Conservation (phyloP, 1,140 invertebrate genomes). For the Sarcophaga bullata region DNA sequence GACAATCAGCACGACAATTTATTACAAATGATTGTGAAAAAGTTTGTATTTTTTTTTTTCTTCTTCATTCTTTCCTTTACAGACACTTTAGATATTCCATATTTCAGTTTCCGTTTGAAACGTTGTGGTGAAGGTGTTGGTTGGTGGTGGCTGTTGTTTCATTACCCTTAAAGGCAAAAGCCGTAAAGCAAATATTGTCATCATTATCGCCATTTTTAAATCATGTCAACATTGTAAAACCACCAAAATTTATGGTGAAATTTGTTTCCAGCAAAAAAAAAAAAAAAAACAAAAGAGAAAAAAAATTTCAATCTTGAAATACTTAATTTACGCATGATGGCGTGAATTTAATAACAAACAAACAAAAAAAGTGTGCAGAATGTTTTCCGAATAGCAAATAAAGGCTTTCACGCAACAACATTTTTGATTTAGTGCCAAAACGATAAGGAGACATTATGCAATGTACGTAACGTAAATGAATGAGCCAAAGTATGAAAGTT, state of each 20-base stretch:
- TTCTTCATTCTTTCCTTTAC: background rate
- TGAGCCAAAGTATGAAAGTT: slow-evolving; percentile 17
- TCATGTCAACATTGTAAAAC: slow-evolving; percentile 18
- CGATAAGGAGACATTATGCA: background rate
- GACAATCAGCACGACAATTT: slow-evolving; percentile 16
- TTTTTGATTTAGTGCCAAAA: slow-evolving; percentile 26
- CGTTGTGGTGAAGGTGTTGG: too few relatives aligned
- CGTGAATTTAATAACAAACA: background rate
- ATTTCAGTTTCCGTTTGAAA: too few relatives aligned
- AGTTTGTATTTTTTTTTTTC: slow-evolving; percentile 1
- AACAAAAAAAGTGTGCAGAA: background rate
- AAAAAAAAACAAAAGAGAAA: background rate
- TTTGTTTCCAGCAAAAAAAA: background rate
- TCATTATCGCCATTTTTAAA: slow-evolving; percentile 18
- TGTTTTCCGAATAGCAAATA: background rate
- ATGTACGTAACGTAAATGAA: slow-evolving; percentile 2
- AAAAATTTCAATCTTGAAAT: background rate
- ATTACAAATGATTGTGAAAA: slow-evolving; percentile 2
- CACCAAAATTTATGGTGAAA: slow-evolving; percentile 11
- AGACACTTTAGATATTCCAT: too few relatives aligned
- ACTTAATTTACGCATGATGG: slow-evolving; percentile 3
- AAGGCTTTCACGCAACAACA: background rate
- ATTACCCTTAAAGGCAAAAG: background rate
- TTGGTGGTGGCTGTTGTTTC: background rate
- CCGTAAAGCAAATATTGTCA: background rate